Evolutionary conservation across 2,113 vertebrate genomes (phyloP).

Genomic region (Grus americana): DNA sequence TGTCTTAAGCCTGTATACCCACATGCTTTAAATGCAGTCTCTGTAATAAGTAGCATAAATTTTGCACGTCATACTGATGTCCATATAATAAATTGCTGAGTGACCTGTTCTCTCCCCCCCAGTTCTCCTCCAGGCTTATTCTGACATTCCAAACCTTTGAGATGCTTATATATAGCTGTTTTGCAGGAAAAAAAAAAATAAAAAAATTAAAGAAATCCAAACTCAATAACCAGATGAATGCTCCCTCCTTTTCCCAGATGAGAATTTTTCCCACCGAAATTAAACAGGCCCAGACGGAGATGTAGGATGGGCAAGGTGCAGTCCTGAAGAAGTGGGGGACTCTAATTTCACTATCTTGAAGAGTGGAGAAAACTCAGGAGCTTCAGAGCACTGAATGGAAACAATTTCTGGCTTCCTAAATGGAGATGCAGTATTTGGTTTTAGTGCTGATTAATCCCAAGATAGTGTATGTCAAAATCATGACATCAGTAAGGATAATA

Average conservation of each 20-base stretch:
- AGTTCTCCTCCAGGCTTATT: neutral
- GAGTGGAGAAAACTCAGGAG: neutral
- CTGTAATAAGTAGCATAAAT: constrained; percentile 36
- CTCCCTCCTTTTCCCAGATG: neutral
- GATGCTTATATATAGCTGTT: neutral
- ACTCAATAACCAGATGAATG: neutral
- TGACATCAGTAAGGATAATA: neutral
- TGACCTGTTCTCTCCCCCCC: constrained; percentile 46
- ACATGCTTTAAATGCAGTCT: constrained; percentile 1
- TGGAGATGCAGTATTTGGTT: neutral
- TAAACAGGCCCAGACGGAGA: neutral
- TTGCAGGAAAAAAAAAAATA: neutral
- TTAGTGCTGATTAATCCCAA: neutral
- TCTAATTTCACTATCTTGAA: neutral
- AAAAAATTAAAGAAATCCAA: neutral
- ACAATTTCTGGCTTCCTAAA: neutral
- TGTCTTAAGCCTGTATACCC: neutral
- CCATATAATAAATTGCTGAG: constrained; percentile 49
- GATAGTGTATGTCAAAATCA: neutral
- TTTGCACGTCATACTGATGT: constrained; percentile 10
- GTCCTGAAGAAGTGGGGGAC: neutral
- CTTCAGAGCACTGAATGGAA: neutral
- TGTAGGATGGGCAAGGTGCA: neutral
- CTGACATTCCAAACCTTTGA: constrained; percentile 49
- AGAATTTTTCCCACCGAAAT: neutral